Percentiles rank a stretch among this genome's conserved stretches.
Conservation (phyloP, 2,113 vertebrate species). For the Mionectes macconnelli region DNA sequence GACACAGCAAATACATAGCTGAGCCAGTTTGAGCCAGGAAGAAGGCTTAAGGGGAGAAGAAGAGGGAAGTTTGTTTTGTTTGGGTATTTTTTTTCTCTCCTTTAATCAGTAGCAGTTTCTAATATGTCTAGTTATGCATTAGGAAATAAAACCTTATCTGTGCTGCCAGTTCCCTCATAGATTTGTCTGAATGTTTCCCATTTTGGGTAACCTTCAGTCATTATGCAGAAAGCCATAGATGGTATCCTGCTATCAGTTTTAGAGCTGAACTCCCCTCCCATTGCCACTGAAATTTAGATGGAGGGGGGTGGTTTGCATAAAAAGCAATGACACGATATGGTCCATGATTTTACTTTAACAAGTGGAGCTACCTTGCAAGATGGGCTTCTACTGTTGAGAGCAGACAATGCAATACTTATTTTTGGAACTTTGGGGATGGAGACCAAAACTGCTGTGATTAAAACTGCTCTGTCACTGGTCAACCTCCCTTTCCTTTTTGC, state of each 20-base stretch:
- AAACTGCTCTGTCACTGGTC: background rate
- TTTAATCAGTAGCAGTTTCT: background rate
- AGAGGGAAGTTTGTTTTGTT: too few species aligned
- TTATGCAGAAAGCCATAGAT: background rate
- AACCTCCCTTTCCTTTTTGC: background rate
- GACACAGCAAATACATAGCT: background rate
- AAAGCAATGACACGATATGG: background rate
- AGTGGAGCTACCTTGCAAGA: background rate
- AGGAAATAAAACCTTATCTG: background rate
- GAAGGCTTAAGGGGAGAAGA: background rate
- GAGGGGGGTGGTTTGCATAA: background rate
- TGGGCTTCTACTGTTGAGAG: background rate
- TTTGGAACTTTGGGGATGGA: background rate
- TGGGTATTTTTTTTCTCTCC: background rate
- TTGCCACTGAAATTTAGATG: background rate
- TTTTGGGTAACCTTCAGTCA: background rate
- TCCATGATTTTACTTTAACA: background rate
- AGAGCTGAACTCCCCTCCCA: background rate
- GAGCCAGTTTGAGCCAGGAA: background rate
- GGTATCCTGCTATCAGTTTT: background rate
- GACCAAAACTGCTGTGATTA: background rate
- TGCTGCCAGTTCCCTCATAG: background rate
- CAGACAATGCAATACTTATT: background rate
- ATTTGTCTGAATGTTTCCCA: background rate
- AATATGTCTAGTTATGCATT: background rate